A percentile compares a stretch with the other conserved stretches of the same genome.
Evolutionary conservation across 1,140 invertebrate genomes (phyloP).

Genomic region (Lamellibrachia luymesi): DNA sequence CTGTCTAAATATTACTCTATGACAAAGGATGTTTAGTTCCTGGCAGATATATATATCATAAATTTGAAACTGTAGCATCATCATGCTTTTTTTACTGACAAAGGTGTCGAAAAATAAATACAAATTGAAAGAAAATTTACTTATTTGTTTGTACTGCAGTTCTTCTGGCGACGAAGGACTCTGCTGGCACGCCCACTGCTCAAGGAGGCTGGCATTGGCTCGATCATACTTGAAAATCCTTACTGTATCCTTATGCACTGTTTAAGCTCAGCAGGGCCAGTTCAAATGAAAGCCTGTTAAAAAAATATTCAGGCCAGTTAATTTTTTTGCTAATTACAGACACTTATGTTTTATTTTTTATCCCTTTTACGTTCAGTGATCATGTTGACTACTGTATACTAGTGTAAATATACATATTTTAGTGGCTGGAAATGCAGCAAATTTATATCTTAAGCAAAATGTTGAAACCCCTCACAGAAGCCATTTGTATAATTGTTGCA

Average conservation of each 20-base stretch:
- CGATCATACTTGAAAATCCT: conserved; percentile 95
- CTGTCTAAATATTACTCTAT: too few species aligned
- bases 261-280: too few species aligned
- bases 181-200: conserved; percentile 88
- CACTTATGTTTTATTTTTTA: background rate
- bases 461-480: background rate
- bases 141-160: conserved; percentile 63
- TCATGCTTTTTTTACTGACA: background rate
- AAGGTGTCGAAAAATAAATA: background rate
- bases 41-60: too few species aligned
- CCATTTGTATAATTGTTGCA: background rate
- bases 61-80: background rate
- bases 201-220: conserved; percentile 85
- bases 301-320: too few species aligned
- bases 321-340: background rate
- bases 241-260: conserved; percentile 70
- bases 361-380: background rate
- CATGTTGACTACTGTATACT: background rate
- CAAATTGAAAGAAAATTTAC: background rate
- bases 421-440: background rate
- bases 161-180: conserved; percentile 85
- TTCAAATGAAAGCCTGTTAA: too few species aligned
- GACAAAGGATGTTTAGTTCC: too few species aligned
- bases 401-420: background rate
- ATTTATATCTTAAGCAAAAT: background rate